Base-by-base conservation (phyloP, 2,888 invertebrate species). In the Chymomyza fuscimana region DNA sequence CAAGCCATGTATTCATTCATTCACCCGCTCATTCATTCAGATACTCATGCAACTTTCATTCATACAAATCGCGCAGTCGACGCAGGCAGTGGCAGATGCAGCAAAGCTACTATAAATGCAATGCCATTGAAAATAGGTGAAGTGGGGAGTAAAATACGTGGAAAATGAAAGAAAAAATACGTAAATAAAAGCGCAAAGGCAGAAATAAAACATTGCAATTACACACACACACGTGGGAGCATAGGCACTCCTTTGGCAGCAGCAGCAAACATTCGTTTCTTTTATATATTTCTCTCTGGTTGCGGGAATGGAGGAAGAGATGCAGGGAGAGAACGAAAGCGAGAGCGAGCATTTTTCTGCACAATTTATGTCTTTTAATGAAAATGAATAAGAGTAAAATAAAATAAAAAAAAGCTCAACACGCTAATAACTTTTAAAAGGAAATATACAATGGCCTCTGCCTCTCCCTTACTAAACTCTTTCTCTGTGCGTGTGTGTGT, bases 351-450 rank as follows among this genome's bases (percentile, higher is more conserved):
- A 86, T 83, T 84, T 86, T 88, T 84, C 88, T 88, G 87, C 87
- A 86, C 88, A 88, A 84, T 84, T 84, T 88, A 88, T 84, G 87
- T 84, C 84, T 88, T 86, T 84, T 88, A 88, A 86, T 88, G 87
- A 86, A 88, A 84, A 88, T 78, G 72, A 77, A 77, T 77, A 69
- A 67, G 64, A 73, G 67, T 32, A 63, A 70, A 63, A 59, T 56
- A 62, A 63, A 56, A 9, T 59, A 70, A 74, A 66, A 70, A 65
- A 65, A 56, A 67, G 82, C 64, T 82, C 86, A 83, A 75, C 87
- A 79, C 84, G 84, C 84, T 84, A 86, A 84, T 88, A 84, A 86
- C 84, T 88, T 86, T 84, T 76, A 46, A 77, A 86, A 84, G 77
- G 88, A 74, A 84, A 87, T 76, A 86, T 83, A 75, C 84, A 78